A percentile compares a stretch with the other conserved stretches of the same genome.
phyloP scores from a whole-genome alignment of 2,797 vertebrate genomes.

The Sitta carolinensis region DNA sequence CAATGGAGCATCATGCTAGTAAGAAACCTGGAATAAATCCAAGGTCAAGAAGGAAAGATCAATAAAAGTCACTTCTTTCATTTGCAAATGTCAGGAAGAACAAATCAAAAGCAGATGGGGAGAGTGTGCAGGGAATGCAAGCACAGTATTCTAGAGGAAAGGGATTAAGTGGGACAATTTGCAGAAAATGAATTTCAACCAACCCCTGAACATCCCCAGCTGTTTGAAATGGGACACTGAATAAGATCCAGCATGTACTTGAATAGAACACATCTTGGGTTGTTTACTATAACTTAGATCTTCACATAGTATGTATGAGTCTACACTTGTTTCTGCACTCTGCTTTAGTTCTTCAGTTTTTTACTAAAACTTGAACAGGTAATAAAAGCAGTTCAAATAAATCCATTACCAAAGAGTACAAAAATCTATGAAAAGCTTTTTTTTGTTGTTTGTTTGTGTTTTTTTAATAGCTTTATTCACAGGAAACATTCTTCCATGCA shows the following conservation, averaged over 20 bases:
- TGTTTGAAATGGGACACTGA: not conserved
- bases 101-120: constrained; percentile 35
- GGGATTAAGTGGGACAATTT: constrained; percentile 26
- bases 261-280: not conserved
- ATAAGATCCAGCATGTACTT: not conserved
- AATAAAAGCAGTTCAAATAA: not conserved
- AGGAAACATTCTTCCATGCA: not conserved
- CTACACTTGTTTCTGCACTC: not conserved
- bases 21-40: constrained; percentile 37
- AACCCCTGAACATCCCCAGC: not conserved
- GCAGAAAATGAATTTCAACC: constrained; percentile 23
- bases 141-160: not conserved
- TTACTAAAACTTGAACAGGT: not conserved
- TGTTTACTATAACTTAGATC: not conserved
- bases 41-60: constrained; percentile 18
- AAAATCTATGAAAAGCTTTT: not conserved
- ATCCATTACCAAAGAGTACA: not conserved
- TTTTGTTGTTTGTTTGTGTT: not conserved
- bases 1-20: not conserved
- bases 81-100: constrained; percentile 41
- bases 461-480: not conserved
- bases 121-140: not conserved
- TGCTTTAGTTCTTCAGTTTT: not conserved
- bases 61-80: not conserved
- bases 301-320: not conserved